A percentile compares a stretch with the other conserved stretches of the same genome.
phyloP scores from a whole-genome alignment of 2,888 invertebrate genomes.

The Ecdyonurus torrentis region DNA sequence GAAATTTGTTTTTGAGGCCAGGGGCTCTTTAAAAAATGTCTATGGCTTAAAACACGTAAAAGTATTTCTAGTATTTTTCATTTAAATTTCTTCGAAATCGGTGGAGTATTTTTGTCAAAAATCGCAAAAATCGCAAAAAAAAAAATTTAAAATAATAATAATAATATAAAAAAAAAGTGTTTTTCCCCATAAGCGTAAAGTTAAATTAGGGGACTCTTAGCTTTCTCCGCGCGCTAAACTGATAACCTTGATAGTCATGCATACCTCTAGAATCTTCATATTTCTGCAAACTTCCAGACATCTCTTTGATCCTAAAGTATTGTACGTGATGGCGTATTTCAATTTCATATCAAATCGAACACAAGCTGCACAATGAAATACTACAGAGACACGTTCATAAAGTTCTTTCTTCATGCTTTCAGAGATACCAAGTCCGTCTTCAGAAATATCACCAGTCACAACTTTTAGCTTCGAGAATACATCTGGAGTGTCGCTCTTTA shows the following conservation, averaged over 20 bases:
- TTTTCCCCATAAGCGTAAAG: too few relatives aligned
- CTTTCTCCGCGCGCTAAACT: too few relatives aligned
- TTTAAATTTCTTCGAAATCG: too few relatives aligned
- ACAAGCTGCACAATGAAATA: slow-evolving; percentile 44
- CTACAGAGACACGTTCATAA: slow-evolving; percentile 29
- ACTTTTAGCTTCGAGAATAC: slow-evolving; percentile 23
- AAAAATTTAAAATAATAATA: background rate
- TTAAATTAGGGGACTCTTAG: too few relatives aligned
- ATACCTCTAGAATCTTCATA: slow-evolving; percentile 31
- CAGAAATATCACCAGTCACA: slow-evolving; percentile 21
- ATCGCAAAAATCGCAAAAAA: too few relatives aligned
- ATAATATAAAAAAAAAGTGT: too few relatives aligned
- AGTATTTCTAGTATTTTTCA: too few relatives aligned
- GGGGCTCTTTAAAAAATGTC: too few relatives aligned
- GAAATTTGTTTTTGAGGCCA: too few relatives aligned
- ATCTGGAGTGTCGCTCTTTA: slow-evolving; percentile 18
- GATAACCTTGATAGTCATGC: background rate
- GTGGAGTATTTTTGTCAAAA: too few relatives aligned
- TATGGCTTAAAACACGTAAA: too few relatives aligned
- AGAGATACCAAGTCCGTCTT: slow-evolving; percentile 17
- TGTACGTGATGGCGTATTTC: slow-evolving; percentile 35
- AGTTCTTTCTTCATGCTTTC: slow-evolving; percentile 16
- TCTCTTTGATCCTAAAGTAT: slow-evolving; percentile 35
- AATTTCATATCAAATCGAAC: slow-evolving; percentile 41
- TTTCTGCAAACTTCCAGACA: slow-evolving; percentile 34